These are phyloP conservation scores for Drosophila pseudotakahashii DNA, from an alignment of 2,888 invertebrate species.

Conservation along the genomic window DNA sequence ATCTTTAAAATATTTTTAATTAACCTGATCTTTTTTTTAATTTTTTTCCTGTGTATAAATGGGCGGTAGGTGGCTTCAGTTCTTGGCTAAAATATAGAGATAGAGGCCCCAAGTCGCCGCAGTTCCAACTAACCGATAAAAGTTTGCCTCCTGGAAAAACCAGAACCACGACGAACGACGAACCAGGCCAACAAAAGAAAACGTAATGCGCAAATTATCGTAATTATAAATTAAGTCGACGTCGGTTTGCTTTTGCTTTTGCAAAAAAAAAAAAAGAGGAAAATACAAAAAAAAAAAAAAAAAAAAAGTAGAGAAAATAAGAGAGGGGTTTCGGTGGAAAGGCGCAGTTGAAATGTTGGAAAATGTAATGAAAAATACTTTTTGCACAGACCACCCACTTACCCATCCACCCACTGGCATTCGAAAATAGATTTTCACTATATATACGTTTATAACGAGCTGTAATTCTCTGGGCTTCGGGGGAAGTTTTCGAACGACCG, in stretches of 20 bases:
- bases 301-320: not conserved
- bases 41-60: too few relatives aligned
- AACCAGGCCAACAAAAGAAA: constrained; percentile 71
- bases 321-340: not conserved
- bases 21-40: too few relatives aligned
- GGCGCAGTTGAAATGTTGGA: constrained; percentile 64
- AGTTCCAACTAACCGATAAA: constrained; percentile 68
- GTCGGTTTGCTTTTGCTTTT: constrained; percentile 61
- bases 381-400: constrained; percentile 30
- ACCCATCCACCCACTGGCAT: constrained; percentile 50
- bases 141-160: constrained; percentile 40
- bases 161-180: constrained; percentile 14
- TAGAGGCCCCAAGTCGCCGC: constrained; percentile 24
- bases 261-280: not conserved
- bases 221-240: constrained; percentile 80
- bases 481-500: constrained; percentile 19
- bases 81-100: not conserved
- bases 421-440: constrained; percentile 77
- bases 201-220: constrained; percentile 79
- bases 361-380: constrained; percentile 77
- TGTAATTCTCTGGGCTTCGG: constrained; percentile 29
- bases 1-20: too few relatives aligned
- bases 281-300: not conserved
- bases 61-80: not conserved
- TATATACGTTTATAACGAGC: constrained; percentile 33